Conservation (phyloP, 2,797 vertebrate species). For the Acanthurus lineatus region DNA sequence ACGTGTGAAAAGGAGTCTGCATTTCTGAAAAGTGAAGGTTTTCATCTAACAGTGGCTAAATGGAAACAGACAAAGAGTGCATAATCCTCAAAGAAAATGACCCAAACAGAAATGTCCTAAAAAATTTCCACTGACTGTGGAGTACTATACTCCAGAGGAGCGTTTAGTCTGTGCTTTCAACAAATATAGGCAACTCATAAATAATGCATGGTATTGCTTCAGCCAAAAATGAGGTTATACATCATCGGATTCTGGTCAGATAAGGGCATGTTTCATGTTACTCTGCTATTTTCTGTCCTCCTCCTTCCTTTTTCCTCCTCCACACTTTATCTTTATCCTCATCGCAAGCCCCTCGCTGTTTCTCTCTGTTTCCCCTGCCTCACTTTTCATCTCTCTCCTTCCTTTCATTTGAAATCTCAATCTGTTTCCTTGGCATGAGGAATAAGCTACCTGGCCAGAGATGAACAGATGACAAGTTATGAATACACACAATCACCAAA, state of each 20-base stretch:
- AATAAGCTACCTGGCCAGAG: conserved; percentile 7
- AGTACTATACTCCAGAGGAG: conserved; percentile 28
- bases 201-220: conserved; percentile 69
- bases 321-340: conserved; percentile 19
- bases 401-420: conserved; percentile 25
- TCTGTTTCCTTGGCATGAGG: conserved; percentile 10
- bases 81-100: conserved; percentile 36
- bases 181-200: conserved; percentile 65
- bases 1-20: neutral
- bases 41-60: neutral
- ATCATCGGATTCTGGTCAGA: conserved; percentile 61
- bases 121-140: conserved; percentile 11
- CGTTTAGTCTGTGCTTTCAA: conserved; percentile 32
- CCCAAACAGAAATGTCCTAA: conserved; percentile 53
- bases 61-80: neutral
- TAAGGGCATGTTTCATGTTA: conserved; percentile 45
- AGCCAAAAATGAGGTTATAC: conserved; percentile 64
- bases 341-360: conserved; percentile 16
- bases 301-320: conserved; percentile 14
- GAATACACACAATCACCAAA: neutral
- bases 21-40: conserved; percentile 11
- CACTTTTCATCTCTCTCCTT: neutral
- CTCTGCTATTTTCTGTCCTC: conserved; percentile 23
- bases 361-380: conserved; percentile 14
- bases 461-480: neutral